Evolutionary conservation across 23 tunicate species (phyloP).

Genomic region (Halocynthia aurantium): DNA sequence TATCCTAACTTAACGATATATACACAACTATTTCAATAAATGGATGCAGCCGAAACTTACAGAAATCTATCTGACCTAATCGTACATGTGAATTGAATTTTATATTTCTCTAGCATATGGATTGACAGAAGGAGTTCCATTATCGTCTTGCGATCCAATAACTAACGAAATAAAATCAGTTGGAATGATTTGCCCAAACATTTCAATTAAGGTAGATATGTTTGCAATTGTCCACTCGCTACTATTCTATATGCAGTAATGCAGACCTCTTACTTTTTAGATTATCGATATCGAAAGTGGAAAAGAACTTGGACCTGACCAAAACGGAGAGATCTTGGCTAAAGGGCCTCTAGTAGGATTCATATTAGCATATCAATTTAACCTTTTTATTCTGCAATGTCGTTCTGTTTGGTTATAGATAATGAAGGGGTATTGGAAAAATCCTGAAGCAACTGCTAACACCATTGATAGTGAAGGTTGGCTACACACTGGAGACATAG

Average conservation of each 20-base stretch:
- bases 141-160: slow-evolving; percentile 4
- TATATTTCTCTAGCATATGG: slow-evolving; percentile 37
- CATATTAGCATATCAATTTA: too few relatives aligned
- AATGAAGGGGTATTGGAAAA: slow-evolving; percentile 58
- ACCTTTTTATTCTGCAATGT: too few relatives aligned
- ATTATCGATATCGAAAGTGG: background rate
- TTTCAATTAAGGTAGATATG: slow-evolving; percentile 29
- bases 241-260: background rate
- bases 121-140: slow-evolving; percentile 52
- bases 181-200: slow-evolving; percentile 44
- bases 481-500: slow-evolving; percentile 86
- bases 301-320: slow-evolving; percentile 1
- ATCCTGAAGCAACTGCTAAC: slow-evolving; percentile 36
- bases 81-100: background rate
- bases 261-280: background rate
- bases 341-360: slow-evolving; percentile 1
- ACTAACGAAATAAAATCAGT: slow-evolving; percentile 20
- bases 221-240: background rate
- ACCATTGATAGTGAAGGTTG: slow-evolving; percentile 59
- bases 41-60: too few relatives aligned
- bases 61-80: too few relatives aligned
- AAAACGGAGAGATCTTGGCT: slow-evolving; percentile 1
- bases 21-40: background rate
- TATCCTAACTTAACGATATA: background rate
- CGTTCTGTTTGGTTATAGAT: slow-evolving; percentile 7